Evolutionary conservation across 2,113 vertebrate genomes (phyloP), one percentile per base, ranked within the genome.

Genomic region (Grammomys dolichurus): DNA sequence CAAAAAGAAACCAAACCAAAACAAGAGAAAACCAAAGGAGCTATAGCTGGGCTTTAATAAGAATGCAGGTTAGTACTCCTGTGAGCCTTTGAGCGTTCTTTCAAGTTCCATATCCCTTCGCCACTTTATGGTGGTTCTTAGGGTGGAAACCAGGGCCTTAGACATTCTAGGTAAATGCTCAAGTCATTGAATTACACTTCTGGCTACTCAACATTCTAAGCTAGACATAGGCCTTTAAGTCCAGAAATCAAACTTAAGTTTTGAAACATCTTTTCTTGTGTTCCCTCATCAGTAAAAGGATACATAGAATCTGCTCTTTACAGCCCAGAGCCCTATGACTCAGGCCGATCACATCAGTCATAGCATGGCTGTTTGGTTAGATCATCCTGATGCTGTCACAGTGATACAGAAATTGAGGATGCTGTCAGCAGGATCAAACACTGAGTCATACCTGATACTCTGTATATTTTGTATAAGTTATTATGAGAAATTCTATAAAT

Each of bases 201-300:
- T 3, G 28, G 26, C 10, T 54, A 22, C 67, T 67, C 67, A 65
- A 26, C 1, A 56, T 51, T 90, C 76, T 70, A 10, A 58, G 65
- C 12, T 82, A 70, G 56, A 70, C 33, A 56, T 9, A 78, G 56
- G 28, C 16, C 33, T 95, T 94, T 90, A 92, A 81, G 75, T 70
- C 63, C 19, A 87, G 72, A 17, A 90, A 81, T 88, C 46, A 86
- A 73, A 11, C 16, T 67, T 89, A 63, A 82, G 5, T 77, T 70
- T 88, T 91, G 72, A 88, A 73, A 88, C 58, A 82, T 73, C 43
- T 93, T 56, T 89, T 80, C 51, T 93, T n/a, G 75, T 40, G 54
- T 1, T 94, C n/a, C 6, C 4, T 93, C 65, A 77, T 51, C 1
- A 93, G 3, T 46, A 75, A 89, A 9, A 80, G n/a, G 73, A 94